These are phyloP conservation scores for Hyppa rectilinea DNA, from an alignment of 2,888 invertebrate genomes.

Conservation along the genomic window DNA sequence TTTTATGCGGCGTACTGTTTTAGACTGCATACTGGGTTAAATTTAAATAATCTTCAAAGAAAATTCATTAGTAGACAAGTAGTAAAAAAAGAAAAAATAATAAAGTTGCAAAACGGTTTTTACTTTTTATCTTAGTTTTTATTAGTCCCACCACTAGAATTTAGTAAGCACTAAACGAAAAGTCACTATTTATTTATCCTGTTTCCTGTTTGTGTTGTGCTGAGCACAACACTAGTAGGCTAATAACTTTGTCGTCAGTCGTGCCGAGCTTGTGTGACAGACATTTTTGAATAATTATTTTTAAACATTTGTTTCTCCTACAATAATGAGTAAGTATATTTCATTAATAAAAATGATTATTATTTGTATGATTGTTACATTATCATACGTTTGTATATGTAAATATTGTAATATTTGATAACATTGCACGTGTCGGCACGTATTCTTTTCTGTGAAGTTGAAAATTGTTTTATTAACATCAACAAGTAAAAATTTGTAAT, in stretches of 20 bases:
- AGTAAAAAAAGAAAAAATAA: background rate
- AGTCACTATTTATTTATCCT: conserved; percentile 1
- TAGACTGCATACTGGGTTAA: too few relatives aligned
- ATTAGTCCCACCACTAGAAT: conserved; percentile 7
- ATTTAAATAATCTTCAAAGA: background rate
- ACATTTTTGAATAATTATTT: conserved; percentile 66
- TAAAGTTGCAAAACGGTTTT: background rate
- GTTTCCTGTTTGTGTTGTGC: conserved; percentile 4
- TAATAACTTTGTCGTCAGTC: conserved; percentile 42
- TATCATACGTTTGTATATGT: conserved; percentile 25
- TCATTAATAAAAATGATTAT: conserved; percentile 26
- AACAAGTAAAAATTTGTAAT: conserved; percentile 30
- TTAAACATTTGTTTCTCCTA: conserved; percentile 56
- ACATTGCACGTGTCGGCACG: conserved; percentile 63
- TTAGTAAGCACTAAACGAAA: background rate
- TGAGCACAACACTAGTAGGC: conserved; percentile 40
- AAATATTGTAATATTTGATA: conserved; percentile 27
- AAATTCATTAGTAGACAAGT: background rate
- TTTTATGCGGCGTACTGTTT: too few relatives aligned
- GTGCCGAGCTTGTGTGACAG: conserved; percentile 64
- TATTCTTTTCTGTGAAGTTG: conserved; percentile 40
- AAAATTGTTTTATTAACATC: conserved; percentile 38
- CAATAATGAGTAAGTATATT: conserved; percentile 62
- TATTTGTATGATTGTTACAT: conserved; percentile 3
- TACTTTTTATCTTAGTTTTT: too few relatives aligned